A percentile compares a stretch with the other conserved stretches of the same genome.
Conservation (phyloP, 2,797 vertebrate genomes). For the Poeciliopsis turneri region DNA sequence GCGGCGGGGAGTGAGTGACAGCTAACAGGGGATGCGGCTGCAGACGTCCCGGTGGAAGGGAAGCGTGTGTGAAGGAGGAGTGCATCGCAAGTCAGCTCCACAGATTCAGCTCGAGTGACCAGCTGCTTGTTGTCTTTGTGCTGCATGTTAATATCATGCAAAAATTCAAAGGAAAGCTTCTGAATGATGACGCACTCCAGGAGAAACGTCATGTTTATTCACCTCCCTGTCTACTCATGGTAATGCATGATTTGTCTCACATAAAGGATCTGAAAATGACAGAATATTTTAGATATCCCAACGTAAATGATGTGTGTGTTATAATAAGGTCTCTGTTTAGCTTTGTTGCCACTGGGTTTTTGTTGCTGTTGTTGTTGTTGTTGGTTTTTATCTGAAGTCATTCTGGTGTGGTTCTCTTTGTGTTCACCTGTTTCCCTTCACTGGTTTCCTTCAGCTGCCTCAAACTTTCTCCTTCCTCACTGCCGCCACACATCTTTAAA, state of each 20-base stretch:
- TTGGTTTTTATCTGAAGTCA: neutral
- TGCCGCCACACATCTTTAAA: neutral
- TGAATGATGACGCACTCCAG: neutral
- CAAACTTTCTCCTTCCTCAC: neutral
- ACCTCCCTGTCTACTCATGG: neutral
- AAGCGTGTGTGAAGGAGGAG: conserved; percentile 22
- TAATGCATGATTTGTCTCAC: conserved; percentile 8
- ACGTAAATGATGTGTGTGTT: neutral
- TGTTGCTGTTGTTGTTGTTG: too few species aligned
- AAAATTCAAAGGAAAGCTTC: conserved; percentile 11
- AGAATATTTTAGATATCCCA: neutral
- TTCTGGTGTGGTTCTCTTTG: neutral
- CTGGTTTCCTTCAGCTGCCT: neutral
- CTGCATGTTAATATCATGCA: conserved; percentile 35
- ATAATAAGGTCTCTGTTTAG: neutral
- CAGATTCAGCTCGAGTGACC: conserved; percentile 33
- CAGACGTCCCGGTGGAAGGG: conserved; percentile 10
- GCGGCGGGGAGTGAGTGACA: conserved; percentile 63
- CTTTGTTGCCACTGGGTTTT: neutral
- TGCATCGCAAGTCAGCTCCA: conserved; percentile 42
- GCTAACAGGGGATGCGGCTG: conserved; percentile 51
- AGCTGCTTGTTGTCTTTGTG: conserved; percentile 29
- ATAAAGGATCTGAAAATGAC: neutral
- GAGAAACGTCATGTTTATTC: conserved; percentile 1
- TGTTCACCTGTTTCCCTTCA: neutral